These are phyloP conservation scores for Thereva unica DNA, from an alignment of 2,888 invertebrate genomes.

Conservation along the genomic window DNA sequence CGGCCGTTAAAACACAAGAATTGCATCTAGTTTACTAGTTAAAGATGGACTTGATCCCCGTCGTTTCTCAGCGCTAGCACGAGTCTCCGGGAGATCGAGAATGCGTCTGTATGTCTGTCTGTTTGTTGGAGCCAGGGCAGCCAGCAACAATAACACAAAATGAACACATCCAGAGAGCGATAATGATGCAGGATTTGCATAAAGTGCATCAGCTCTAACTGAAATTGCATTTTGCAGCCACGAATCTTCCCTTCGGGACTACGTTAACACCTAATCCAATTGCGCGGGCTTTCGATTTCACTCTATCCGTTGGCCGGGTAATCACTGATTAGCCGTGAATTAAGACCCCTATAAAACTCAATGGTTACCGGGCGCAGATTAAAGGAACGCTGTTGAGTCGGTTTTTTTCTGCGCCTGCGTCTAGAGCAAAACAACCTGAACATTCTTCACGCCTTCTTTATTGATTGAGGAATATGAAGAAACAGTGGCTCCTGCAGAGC, in stretches of 20 bases:
- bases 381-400: conserved; percentile 2
- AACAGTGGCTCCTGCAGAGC: too few species aligned
- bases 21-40: conserved; percentile 20
- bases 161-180: conserved; percentile 26
- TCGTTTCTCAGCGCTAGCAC: conserved; percentile 7
- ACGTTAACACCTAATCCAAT: conserved; percentile 30
- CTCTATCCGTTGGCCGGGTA: conserved; percentile 22
- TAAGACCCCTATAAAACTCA: conserved; percentile 37
- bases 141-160: conserved; percentile 25
- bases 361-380: conserved; percentile 25
- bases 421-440: too few species aligned
- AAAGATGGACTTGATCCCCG: conserved; percentile 4
- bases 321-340: conserved; percentile 38
- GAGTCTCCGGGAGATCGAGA: not conserved
- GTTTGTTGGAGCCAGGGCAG: conserved; percentile 6
- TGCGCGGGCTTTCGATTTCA: conserved; percentile 31
- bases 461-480: too few species aligned
- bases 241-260: not conserved
- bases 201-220: conserved; percentile 22
- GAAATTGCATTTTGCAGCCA: conserved; percentile 6
- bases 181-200: conserved; percentile 33
- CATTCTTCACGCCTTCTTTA: too few species aligned
- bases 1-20: conserved; percentile 23
- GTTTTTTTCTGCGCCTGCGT: too few species aligned
- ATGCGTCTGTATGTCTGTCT: conserved; percentile 1